Conservation (phyloP, 2,113 vertebrate species). For the Mesembrinibis cayennensis region DNA sequence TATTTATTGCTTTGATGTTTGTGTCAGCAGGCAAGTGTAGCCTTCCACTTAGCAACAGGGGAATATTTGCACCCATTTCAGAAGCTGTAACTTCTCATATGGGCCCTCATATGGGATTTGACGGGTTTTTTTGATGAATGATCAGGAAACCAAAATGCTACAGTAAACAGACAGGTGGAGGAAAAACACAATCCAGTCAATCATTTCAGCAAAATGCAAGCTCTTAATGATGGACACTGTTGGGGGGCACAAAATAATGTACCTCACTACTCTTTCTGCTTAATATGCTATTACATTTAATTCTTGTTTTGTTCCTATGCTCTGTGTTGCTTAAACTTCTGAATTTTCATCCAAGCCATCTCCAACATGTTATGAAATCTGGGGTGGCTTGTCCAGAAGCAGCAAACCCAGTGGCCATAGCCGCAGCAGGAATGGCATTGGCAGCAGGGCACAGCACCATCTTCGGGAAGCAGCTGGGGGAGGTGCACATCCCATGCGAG, state of each 20-base stretch:
- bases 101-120: neutral
- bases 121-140: neutral
- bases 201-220: neutral
- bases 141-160: neutral
- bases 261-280: neutral
- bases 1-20: neutral
- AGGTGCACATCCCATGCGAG: fast-evolving
- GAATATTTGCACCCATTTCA: neutral
- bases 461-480: fast-evolving
- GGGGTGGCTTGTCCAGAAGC: neutral
- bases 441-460: neutral
- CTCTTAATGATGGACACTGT: neutral
- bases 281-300: neutral
- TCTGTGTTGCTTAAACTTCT: neutral
- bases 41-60: neutral
- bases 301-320: neutral
- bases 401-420: neutral
- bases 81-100: neutral
- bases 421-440: too few species aligned
- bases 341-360: neutral
- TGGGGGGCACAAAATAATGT: neutral
- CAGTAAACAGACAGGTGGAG: neutral
- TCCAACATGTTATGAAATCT: fast-evolving
- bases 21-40: neutral
- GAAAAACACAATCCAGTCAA: neutral